Base-by-base conservation (phyloP, 1,140 invertebrate genomes). In the Drosophila subobscura region DNA sequence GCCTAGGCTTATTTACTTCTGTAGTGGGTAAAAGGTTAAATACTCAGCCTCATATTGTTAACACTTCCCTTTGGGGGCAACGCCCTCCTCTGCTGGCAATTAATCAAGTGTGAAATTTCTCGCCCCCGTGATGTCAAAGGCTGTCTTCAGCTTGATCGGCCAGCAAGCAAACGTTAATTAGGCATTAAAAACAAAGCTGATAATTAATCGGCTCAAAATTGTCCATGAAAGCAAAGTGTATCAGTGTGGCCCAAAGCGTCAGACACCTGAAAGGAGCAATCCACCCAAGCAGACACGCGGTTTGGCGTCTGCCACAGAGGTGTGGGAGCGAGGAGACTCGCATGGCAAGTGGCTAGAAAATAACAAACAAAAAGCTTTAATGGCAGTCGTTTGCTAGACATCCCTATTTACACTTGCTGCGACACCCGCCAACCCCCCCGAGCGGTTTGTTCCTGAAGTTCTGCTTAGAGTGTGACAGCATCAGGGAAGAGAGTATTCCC, bases 131-230 rank as follows among this genome's bases (percentile, higher is more conserved):
- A 37, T 53, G 50, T 20, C 33, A 29, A 66, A 33, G 29, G 22
- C 22, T 14, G 45, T 44, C 14, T 23, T 37, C n/a, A 49, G 67
- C 20, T 37, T 55, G 75, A 57, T 46, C 71, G 42, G 6, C 41
- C 22, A 49, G 23, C 59, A 56, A 65, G 65, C 68, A 73, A 57
- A 50, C 41, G 59, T 56, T 80, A 80, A 85, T 85, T 73, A 70
- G 72, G 72, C 53, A 63, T 51, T 47, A 76, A 52, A 52, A 20
- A 55, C 59, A 55, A 65, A 59, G 61, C 63, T 46, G 51, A 70
- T 66, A 79, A 75, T 72, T 84, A 85, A 81, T 85, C 81, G 73
- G 57, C 73, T 80, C 23, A 64, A 65, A 80, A 79, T 75, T 67
- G 77, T 49, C 47, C 78, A 84, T 65, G 65, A 85, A 79, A 77